A percentile compares a stretch with the other conserved stretches of the same genome.
Evolutionary conservation across 2,888 invertebrate species (phyloP).

Genomic region (Smittia sp.): DNA sequence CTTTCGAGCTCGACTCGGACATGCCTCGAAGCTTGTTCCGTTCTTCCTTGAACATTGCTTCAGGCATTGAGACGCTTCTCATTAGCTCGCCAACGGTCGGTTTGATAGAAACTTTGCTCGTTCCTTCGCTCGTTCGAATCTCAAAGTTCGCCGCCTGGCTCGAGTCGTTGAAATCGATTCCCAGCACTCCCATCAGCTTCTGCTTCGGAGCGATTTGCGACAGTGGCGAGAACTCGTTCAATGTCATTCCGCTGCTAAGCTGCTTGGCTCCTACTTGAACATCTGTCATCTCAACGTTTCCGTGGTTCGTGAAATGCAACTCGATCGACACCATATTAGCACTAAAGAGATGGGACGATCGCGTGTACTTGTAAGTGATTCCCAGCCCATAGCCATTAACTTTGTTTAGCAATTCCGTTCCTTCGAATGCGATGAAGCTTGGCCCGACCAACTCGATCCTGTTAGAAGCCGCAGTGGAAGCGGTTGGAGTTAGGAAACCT

Average conservation of each 20-base stretch:
- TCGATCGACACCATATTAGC: conserved; percentile 78
- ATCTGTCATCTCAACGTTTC: conserved; percentile 62
- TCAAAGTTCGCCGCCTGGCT: conserved; percentile 84
- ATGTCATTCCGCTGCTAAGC: conserved; percentile 66
- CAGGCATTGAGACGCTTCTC: conserved; percentile 73
- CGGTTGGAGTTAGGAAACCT: conserved; percentile 69
- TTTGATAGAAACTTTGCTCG: conserved; percentile 64
- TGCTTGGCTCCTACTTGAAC: conserved; percentile 63
- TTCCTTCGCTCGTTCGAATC: conserved; percentile 64
- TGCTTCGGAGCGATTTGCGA: conserved; percentile 62
- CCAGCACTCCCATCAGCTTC: conserved; percentile 66
- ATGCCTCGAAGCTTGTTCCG: conserved; percentile 84
- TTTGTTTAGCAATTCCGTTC: conserved; percentile 67
- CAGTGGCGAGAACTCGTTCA: conserved; percentile 74
- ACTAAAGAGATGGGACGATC: conserved; percentile 79
- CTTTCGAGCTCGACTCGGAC: conserved; percentile 69
- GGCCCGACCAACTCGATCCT: conserved; percentile 61
- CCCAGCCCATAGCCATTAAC: conserved; percentile 68
- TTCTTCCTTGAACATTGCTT: conserved; percentile 67
- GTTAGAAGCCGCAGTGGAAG: conserved; percentile 46
- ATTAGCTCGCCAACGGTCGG: conserved; percentile 86
- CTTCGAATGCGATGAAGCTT: conserved; percentile 59
- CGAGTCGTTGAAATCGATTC: conserved; percentile 90
- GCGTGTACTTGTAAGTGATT: conserved; percentile 66
- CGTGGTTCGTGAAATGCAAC: conserved; percentile 72